A percentile compares a stretch with the other conserved stretches of the same genome.
phyloP scores from a whole-genome alignment of 2,797 vertebrate species.

The Urophycis tenuis region DNA sequence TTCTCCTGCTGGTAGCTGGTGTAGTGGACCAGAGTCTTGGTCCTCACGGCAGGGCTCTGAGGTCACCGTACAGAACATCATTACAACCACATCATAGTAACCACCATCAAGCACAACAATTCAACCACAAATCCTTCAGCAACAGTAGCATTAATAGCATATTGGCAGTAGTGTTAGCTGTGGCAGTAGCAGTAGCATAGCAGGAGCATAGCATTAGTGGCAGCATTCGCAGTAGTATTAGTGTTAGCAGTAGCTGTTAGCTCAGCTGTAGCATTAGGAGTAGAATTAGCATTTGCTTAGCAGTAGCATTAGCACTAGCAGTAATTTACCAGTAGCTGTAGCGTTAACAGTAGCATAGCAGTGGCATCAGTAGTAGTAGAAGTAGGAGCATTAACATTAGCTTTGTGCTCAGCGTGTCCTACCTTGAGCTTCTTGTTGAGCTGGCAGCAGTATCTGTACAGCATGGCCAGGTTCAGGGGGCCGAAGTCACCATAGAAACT shows the following conservation, averaged over 20 bases:
- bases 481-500: slow-evolving; percentile 91
- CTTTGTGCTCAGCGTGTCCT: slow-evolving; percentile 47
- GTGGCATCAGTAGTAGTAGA: slow-evolving; percentile 28
- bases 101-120: too few species aligned
- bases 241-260: neutral
- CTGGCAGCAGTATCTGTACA: slow-evolving; percentile 95
- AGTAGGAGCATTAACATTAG: slow-evolving; percentile 20
- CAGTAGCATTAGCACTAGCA: too few species aligned
- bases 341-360: neutral
- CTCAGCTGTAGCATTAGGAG: too few species aligned
- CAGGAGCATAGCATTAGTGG: slow-evolving; percentile 27
- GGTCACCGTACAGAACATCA: neutral
- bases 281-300: too few species aligned
- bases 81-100: neutral
- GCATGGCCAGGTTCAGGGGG: slow-evolving; percentile 86
- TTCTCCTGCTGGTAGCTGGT: slow-evolving; percentile 92
- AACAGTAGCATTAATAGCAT: neutral
- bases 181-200: neutral
- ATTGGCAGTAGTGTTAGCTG: neutral
- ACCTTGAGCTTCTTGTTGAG: slow-evolving; percentile 97
- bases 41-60: slow-evolving; percentile 90
- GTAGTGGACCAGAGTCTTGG: slow-evolving; percentile 93
- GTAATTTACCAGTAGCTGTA: neutral
- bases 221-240: slow-evolving; percentile 19
- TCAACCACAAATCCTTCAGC: neutral